Conservation (phyloP, 2,888 invertebrate genomes). For the Theretra japonica region DNA sequence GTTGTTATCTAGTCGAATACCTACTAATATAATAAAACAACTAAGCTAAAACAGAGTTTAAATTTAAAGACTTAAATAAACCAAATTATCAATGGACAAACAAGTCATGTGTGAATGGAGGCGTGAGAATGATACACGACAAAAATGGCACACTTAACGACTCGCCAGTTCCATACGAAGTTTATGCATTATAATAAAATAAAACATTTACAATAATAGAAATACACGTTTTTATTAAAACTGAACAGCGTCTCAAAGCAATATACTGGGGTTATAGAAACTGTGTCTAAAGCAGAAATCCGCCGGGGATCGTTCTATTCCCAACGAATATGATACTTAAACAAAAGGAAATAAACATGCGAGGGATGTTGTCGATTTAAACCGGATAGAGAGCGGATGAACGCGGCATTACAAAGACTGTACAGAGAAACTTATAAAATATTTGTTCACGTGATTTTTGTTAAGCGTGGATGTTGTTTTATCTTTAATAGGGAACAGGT, state of each 20-base stretch:
- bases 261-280: not conserved
- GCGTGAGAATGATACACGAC: not conserved
- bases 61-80: not conserved
- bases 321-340: slow-evolving; percentile 4
- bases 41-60: too few relatives aligned
- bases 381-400: slow-evolving; percentile 24
- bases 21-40: too few relatives aligned
- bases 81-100: slow-evolving; percentile 1
- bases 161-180: not conserved
- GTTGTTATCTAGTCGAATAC: too few relatives aligned
- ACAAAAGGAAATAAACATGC: slow-evolving; percentile 19
- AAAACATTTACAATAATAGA: slow-evolving; percentile 1
- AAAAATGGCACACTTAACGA: slow-evolving; percentile 10
- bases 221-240: slow-evolving; percentile 2
- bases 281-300: slow-evolving; percentile 11
- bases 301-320: slow-evolving; percentile 3
- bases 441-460: slow-evolving; percentile 20
- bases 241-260: not conserved
- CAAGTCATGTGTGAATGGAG: slow-evolving; percentile 16
- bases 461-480: slow-evolving; percentile 22
- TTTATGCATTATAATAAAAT: not conserved
- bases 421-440: slow-evolving; percentile 14
- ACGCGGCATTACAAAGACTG: slow-evolving; percentile 25
- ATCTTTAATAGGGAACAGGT: slow-evolving; percentile 21
- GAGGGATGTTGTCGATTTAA: slow-evolving; percentile 20